These are phyloP conservation scores for Mythimna ferrago DNA, from an alignment of 2,888 invertebrate species.

Conservation along the genomic window DNA sequence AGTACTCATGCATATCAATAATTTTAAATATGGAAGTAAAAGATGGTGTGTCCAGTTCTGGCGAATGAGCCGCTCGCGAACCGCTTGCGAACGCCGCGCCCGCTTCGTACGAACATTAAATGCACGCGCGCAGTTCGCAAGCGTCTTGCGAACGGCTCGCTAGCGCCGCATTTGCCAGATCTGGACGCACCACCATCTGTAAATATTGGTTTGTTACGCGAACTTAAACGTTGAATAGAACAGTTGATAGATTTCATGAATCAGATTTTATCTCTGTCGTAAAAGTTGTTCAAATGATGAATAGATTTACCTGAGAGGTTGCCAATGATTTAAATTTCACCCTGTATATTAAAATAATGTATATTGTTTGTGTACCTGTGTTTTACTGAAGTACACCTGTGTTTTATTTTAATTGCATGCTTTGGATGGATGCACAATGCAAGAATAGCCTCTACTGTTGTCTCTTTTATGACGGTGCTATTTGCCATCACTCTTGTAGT, in stretches of 20 bases:
- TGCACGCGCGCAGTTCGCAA: no score
- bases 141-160: no score
- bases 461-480: not conserved
- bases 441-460: conserved; percentile 6
- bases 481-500: not conserved
- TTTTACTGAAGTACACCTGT: conserved; percentile 34
- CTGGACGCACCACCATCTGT: not conserved
- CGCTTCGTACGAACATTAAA: no score
- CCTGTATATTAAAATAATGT: conserved; percentile 11
- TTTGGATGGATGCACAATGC: conserved; percentile 32
- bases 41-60: no score
- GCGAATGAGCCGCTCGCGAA: no score
- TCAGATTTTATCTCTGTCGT: not conserved
- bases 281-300: not conserved
- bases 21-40: not conserved
- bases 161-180: no score
- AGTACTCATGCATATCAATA: not conserved
- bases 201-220: not conserved
- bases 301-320: not conserved
- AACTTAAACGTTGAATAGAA: not conserved
- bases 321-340: not conserved
- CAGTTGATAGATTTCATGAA: not conserved
- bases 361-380: conserved; percentile 38
- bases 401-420: conserved; percentile 40
- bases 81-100: no score